Conservation (phyloP, 2,797 vertebrate genomes). For the Danio choprae region DNA sequence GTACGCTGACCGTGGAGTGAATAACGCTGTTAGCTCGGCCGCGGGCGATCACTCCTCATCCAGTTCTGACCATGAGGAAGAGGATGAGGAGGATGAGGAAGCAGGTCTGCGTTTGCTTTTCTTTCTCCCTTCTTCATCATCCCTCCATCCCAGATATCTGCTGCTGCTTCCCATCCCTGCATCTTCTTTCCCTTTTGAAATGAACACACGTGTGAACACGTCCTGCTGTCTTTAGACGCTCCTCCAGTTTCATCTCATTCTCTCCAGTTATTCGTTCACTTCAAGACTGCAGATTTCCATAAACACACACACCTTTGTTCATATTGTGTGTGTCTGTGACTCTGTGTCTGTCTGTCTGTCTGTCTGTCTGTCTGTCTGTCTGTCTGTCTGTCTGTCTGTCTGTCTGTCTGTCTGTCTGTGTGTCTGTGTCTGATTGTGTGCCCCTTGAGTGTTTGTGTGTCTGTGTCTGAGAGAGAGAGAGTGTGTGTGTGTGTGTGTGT, state of each 20-base stretch:
- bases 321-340: neutral
- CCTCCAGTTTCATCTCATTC: neutral
- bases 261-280: neutral
- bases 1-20: conserved; percentile 95
- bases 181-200: neutral
- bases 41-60: conserved; percentile 92
- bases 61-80: conserved; percentile 97
- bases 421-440: too few species aligned
- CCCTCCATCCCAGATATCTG: neutral
- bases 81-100: conserved; percentile 98
- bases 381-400: too few species aligned
- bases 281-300: conserved; percentile 8
- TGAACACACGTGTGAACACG: neutral
- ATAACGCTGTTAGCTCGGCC: conserved; percentile 93
- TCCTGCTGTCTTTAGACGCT: neutral
- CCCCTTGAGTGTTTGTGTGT: too few species aligned
- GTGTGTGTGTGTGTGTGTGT: too few species aligned
- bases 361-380: neutral
- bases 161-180: neutral
- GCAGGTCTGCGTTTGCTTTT: conserved; percentile 97
- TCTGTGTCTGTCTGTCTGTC: too few species aligned
- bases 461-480: too few species aligned
- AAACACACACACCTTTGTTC: neutral
- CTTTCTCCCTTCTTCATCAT: conserved; percentile 58
- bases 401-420: too few species aligned